Conservation (phyloP, 2,888 invertebrate species). For the Drosophila mettleri region DNA sequence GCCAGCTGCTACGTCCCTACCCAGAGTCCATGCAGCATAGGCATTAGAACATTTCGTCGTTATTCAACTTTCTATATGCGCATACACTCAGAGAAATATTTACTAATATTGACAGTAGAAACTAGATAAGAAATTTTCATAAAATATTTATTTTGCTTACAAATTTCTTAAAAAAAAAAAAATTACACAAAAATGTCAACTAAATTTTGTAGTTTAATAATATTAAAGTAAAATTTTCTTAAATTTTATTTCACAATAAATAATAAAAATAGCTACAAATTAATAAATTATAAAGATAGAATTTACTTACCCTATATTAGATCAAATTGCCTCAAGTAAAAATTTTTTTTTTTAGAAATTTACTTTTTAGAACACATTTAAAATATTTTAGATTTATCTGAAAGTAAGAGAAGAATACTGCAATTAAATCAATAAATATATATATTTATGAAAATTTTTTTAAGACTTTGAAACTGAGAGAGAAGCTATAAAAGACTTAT, state of each 20-base stretch:
- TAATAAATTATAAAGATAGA: neutral
- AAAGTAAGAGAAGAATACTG: neutral
- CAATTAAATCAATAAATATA: no score
- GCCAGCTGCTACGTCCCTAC: slow-evolving; percentile 2
- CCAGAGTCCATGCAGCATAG: slow-evolving; percentile 44
- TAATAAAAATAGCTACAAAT: no score
- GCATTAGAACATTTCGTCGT: slow-evolving; percentile 62
- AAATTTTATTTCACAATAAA: no score
- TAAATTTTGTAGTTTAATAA: neutral
- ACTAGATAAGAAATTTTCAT: no score
- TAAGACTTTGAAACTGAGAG: neutral
- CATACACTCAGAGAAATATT: slow-evolving; percentile 1
- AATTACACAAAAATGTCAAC: no score
- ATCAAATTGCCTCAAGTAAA: neutral
- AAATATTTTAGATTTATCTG: neutral
- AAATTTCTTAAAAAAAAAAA: no score
- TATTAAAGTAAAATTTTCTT: no score
- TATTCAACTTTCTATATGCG: slow-evolving; percentile 42
- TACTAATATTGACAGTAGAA: no score
- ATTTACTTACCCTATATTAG: neutral
- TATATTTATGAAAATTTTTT: no score
- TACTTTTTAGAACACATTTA: neutral
- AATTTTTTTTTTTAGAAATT: neutral
- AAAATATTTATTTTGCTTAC: no score
- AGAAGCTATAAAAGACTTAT: no score